Evolutionary conservation across 2,113 vertebrate genomes (phyloP), one percentile per base, ranked within the genome.

Genomic region (Ceyx cyanopectus): DNA sequence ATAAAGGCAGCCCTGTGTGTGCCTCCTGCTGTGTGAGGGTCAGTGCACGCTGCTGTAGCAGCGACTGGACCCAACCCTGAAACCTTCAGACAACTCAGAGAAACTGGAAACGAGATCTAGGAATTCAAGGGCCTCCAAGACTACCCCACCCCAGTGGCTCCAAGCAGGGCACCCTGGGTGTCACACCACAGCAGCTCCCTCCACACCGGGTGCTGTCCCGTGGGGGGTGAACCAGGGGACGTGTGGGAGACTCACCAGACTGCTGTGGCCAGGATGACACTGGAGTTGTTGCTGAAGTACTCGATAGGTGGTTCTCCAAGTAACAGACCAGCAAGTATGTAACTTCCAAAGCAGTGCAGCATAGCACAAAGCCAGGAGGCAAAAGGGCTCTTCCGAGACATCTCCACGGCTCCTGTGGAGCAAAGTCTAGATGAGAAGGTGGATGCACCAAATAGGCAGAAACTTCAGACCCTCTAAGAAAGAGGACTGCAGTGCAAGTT

Each of bases 321-420:
- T 73, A 99, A 97, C 83, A 99, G 94, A 93, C 98, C 99, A 23
- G 99, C 99, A 30, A 99, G 98, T 89, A 99, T 98, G 96, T 99
- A 99, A 87, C 99, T 99, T 45, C 99, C 99, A 10, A 99, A 99
- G 96, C 99, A 99, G 95, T 99, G 99, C 24, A 99, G 98, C 99
- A 99, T 99, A 27, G 99, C 99, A 3, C 98, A 99, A 26, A 99
- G 97, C 99, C 99, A 99, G 58, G 99, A 99, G 17, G 99, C 99
- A 82, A 99, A 97, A 0, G 99, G 99, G 92, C 99, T 99, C 94
- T 94, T 98, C 40, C 98, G 98, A 78, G 99, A 99, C 87, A 99
- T 98, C 93, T 99, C 99, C 78, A 99, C 98, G 0, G 99, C 98
- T 90, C 99, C 99, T 99, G 97, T 1, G 81, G 60, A 87, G 65